Evolutionary conservation across 1,140 invertebrate genomes (phyloP), one percentile per base, ranked within the genome.

Genomic region (Sycophila sp.): DNA sequence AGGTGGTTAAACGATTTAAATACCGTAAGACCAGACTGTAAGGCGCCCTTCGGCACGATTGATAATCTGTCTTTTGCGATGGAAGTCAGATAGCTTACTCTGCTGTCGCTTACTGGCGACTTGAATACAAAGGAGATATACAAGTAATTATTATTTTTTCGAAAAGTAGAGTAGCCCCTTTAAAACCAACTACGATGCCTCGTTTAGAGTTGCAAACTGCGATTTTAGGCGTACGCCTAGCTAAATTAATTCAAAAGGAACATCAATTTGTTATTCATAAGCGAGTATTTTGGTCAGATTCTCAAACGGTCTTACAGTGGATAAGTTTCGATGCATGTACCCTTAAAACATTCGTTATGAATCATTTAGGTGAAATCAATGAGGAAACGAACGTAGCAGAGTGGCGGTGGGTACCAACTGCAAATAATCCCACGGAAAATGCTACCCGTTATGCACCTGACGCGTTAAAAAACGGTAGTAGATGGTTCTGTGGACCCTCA

Each of bases 341-440:
- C 1, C 82, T 78, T 67, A 82, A 86, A 73, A 69, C 74, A 0
- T 87, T 82, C 73, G 81, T 87, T 0, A 77, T 80, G 0, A 81
- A 87, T 71, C 59, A 84, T 13, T 71, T 87, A 2, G 72, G 75
- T 4, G 79, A 83, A 70, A 87, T 87, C 13, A 73, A 79, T 7
- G 71, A 75, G 15, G 13, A 56, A 2, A 77, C 78, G 0, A 24
- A 71, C 19, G 26, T 30, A 2, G n/a, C n/a, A 0, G 73, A 77
- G n/a, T 80, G 78, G 77, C 64, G 62, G 24, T 80, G 71, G 73
- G 47, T 77, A 15, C 77, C 79, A 0, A 68, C 74, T 0, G 34
- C 49, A n/a, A 19, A 73, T 2, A 84, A 84, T 55, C 71, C 75
- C 10, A 79, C 78, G 0, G 80, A 83, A 53, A 53, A 66, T 6